phyloP scores from a whole-genome alignment of 2,888 invertebrate species.

The Aplocera efformata region DNA sequence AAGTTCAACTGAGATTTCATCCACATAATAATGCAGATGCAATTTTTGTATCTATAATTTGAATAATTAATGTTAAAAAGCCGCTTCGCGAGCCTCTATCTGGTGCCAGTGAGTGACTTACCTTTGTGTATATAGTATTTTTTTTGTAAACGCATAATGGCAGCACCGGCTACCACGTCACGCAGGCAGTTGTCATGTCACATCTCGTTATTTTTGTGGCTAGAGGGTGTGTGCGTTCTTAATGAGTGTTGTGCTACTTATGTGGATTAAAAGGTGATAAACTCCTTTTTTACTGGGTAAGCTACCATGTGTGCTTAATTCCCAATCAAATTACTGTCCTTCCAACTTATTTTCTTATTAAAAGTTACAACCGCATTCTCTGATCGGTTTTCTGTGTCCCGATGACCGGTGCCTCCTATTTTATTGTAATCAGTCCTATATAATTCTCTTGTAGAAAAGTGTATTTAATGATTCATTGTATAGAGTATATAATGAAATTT shows the following conservation, averaged over 20 bases:
- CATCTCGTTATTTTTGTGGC: slow-evolving; percentile 79
- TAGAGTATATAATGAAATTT: slow-evolving; percentile 27
- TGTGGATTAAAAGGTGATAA: slow-evolving; percentile 80
- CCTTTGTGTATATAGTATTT: slow-evolving; percentile 14
- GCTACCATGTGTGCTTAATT: slow-evolving; percentile 31
- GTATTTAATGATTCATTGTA: slow-evolving; percentile 31
- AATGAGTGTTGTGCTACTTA: slow-evolving; percentile 80
- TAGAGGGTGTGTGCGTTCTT: slow-evolving; percentile 80
- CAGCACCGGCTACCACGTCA: slow-evolving; percentile 76
- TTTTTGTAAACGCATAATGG: slow-evolving; percentile 30
- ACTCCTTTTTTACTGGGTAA: slow-evolving; percentile 71
- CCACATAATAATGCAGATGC: too few species aligned
- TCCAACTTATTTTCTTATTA: not conserved
- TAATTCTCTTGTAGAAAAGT: slow-evolving; percentile 49
- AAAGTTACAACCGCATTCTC: slow-evolving; percentile 26
- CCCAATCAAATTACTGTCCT: not conserved
- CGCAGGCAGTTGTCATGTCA: slow-evolving; percentile 78
- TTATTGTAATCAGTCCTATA: slow-evolving; percentile 47
- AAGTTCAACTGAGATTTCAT: too few species aligned
- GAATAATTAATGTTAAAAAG: too few species aligned
- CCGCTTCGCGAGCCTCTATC: too few species aligned
- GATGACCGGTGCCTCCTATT: slow-evolving; percentile 60
- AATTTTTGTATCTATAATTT: too few species aligned
- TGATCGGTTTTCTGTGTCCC: slow-evolving; percentile 42
- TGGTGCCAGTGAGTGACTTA: too few species aligned